Base-by-base conservation (phyloP, 2,113 vertebrate genomes). In the Chaetura pelagica region DNA sequence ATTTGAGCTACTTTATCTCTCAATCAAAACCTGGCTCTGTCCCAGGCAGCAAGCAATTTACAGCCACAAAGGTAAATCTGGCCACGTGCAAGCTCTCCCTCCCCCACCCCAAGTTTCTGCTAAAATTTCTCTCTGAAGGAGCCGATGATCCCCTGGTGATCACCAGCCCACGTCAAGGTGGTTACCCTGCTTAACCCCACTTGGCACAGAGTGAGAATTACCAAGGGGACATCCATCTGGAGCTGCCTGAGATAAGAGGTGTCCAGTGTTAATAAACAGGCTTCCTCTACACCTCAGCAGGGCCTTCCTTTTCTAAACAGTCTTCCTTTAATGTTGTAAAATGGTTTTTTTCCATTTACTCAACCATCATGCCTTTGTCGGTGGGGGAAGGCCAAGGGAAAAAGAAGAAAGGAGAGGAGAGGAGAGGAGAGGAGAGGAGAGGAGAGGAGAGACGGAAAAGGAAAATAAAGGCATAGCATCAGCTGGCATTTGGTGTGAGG, bases 261-360 rank as follows among this genome's bases (percentile, higher is more conserved):
- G 99, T 98, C 98, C 98, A 97, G 98, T 98, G 99, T 98, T 98
- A 99, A 98, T 98, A 98, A 98, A 97, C 99, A 98, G 98, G 98
- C 98, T 99, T 99, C 99, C 99, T 99, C 98, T 99, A 98, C 98
- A 98, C 98, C 99, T 99, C 98, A 97, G 97, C 98, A 98, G 98
- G 98, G 98, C 98, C 98, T 99, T 99, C 99, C 99, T 98, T 99
- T 99, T 98, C 98, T 97, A 99, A 99, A 99, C 99, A 99, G 96
- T 94, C 97, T 97, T 98, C 98, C 98, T 99, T 99, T 99, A 98
- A 99, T 99, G 99, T 99, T 97, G 98, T 98, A 97, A 97, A 98
- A 98, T 98, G 98, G 72, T 98, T 99, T 99, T 42, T 99, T 99
- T 99, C 99, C 99, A 99, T 98, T 98, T 98, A 98, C 98, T 98